Percentiles rank a stretch among this genome's conserved stretches.
Conservation (phyloP, 2,113 vertebrate species). For the Anser cygnoides region DNA sequence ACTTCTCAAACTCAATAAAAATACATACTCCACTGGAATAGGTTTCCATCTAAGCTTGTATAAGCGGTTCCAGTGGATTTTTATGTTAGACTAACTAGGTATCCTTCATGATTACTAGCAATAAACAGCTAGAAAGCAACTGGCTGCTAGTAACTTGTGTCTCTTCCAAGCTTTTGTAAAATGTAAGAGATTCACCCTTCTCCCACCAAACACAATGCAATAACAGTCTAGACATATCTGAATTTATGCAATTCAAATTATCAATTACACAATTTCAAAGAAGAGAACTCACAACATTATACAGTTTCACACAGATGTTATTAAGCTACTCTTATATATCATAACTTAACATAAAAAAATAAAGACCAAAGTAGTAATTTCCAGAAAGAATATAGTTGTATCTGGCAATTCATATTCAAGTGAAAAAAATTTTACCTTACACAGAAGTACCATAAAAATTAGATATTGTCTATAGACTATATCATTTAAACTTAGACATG, state of each 20-base stretch:
- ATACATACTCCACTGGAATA: neutral
- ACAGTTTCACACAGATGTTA: neutral
- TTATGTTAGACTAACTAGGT: neutral
- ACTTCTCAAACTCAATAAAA: neutral
- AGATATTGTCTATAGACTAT: neutral
- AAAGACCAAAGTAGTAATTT: neutral
- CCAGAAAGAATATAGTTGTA: neutral
- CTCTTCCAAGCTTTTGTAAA: neutral
- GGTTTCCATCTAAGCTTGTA: neutral
- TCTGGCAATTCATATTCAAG: neutral
- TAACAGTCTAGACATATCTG: conserved; percentile 30
- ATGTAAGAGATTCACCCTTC: conserved; percentile 9
- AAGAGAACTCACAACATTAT: neutral
- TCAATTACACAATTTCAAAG: conserved; percentile 9
- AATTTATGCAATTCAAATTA: conserved; percentile 31
- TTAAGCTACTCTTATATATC: neutral
- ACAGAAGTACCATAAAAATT: neutral
- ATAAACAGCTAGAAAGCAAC: neutral
- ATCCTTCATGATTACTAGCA: neutral
- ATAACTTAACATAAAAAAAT: neutral
- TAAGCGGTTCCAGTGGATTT: neutral
- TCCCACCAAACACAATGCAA: conserved; percentile 31
- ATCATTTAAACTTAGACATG: neutral
- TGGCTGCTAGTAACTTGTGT: neutral
- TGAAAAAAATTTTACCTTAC: neutral